Conservation (phyloP, 2,888 invertebrate genomes). For the Augiades crinisus region DNA sequence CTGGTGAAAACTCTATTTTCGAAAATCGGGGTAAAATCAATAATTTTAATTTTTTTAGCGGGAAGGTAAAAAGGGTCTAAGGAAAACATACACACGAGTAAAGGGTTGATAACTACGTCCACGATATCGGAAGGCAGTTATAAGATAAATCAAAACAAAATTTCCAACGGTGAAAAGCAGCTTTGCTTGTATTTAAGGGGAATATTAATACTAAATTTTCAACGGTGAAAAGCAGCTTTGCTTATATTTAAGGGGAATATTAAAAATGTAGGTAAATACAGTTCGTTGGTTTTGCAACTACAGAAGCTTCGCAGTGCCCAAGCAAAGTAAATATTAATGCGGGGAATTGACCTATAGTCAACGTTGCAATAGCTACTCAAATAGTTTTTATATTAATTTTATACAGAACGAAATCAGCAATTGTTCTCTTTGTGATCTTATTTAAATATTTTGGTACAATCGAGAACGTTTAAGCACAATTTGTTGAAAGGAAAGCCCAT, state of each 20-base stretch:
- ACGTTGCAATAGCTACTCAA: neutral
- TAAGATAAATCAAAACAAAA: no score
- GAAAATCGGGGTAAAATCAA: no score
- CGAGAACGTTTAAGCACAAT: neutral
- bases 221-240: neutral
- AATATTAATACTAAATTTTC: no score
- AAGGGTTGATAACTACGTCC: no score
- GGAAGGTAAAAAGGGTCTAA: no score
- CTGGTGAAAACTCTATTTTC: no score
- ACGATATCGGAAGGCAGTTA: no score
- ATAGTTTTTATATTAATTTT: neutral
- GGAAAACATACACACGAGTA: no score
- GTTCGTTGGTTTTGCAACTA: conserved; percentile 1
- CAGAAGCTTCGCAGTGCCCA: neutral
- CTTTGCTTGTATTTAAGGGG: neutral
- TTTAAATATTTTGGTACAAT: neutral
- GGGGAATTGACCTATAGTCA: neutral
- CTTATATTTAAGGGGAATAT: neutral
- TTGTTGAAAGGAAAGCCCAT: neutral
- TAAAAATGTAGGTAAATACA: neutral
- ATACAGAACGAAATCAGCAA: neutral
- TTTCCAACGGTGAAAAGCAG: neutral
- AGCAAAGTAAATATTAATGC: neutral
- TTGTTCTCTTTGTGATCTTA: neutral
- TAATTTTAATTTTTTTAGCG: no score